Evolutionary conservation across 2,888 invertebrate species (phyloP).

Genomic region (Conus canariensis): DNA sequence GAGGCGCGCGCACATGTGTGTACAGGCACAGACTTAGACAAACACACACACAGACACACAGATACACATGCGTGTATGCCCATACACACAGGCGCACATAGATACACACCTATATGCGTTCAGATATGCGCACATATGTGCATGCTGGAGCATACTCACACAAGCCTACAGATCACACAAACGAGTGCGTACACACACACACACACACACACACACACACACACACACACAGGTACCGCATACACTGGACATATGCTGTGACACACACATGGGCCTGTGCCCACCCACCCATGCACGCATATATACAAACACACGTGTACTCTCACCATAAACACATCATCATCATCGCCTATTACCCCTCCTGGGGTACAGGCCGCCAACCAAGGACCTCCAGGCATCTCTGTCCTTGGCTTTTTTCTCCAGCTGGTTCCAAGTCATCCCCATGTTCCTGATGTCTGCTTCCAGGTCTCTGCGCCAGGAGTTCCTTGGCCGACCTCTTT

Average conservation of each 20-base stretch:
- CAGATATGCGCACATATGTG: not conserved
- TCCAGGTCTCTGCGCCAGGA: too few relatives aligned
- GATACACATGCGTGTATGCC: not conserved
- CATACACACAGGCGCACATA: not conserved
- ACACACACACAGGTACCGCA: conserved; percentile 3
- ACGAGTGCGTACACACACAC: not conserved
- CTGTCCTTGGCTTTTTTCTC: too few relatives aligned
- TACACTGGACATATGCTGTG: too few relatives aligned
- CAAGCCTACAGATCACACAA: not conserved
- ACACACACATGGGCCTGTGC: not conserved
- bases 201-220: not conserved
- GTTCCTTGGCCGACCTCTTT: too few relatives aligned
- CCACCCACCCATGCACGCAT: not conserved
- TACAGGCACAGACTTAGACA: not conserved
- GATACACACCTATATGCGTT: not conserved
- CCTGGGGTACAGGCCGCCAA: too few relatives aligned
- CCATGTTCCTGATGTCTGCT: too few relatives aligned
- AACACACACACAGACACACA: conserved; percentile 4
- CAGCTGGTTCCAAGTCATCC: too few relatives aligned
- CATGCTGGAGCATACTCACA: too few relatives aligned
- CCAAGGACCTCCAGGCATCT: too few relatives aligned
- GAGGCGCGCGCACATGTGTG: too few relatives aligned
- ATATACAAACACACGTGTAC: not conserved
- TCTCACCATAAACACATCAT: not conserved
- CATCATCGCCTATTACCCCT: too few relatives aligned